These are phyloP conservation scores for Colistium nudipinnis DNA, from an alignment of 2,113 vertebrate genomes.

Conservation along the genomic window DNA sequence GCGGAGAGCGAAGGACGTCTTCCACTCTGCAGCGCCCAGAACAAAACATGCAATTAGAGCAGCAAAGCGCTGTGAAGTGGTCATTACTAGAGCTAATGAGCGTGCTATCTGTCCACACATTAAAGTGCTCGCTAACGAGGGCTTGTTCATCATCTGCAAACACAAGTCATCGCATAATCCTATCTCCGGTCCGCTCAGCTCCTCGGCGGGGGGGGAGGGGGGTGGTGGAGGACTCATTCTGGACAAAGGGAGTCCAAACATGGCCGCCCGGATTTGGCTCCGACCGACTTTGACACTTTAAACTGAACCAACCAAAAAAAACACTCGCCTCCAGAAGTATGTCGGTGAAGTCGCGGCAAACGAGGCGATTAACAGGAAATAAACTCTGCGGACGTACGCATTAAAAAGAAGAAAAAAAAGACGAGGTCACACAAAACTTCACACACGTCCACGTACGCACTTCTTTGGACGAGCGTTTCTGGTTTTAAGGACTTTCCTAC, in stretches of 20 bases:
- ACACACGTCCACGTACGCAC: too few relatives aligned
- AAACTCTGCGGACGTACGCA: background rate
- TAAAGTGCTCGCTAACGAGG: constrained; percentile 81
- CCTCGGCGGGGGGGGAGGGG: constrained; percentile 50
- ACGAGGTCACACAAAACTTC: too few relatives aligned
- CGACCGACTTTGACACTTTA: constrained; percentile 11
- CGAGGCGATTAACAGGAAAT: background rate
- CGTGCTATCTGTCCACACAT: constrained; percentile 78
- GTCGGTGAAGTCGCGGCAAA: too few relatives aligned
- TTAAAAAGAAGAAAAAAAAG: too few relatives aligned
- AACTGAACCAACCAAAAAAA: constrained; percentile 49
- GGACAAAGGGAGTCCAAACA: constrained; percentile 52
- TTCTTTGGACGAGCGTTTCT: background rate
- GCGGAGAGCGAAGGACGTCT: constrained; percentile 49
- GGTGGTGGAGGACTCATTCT: constrained; percentile 57
- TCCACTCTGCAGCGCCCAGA: constrained; percentile 51
- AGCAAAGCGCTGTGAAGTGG: constrained; percentile 72
- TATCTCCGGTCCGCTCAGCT: constrained; percentile 71
- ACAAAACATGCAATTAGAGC: constrained; percentile 81
- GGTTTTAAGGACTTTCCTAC: constrained; percentile 23
- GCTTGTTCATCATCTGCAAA: constrained; percentile 83
- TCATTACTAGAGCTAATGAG: constrained; percentile 84
- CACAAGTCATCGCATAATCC: constrained; percentile 80
- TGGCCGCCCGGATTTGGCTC: constrained; percentile 35
- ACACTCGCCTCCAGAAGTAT: background rate